Conservation (phyloP, 2,888 invertebrate species). For the Eilema sororculum region DNA sequence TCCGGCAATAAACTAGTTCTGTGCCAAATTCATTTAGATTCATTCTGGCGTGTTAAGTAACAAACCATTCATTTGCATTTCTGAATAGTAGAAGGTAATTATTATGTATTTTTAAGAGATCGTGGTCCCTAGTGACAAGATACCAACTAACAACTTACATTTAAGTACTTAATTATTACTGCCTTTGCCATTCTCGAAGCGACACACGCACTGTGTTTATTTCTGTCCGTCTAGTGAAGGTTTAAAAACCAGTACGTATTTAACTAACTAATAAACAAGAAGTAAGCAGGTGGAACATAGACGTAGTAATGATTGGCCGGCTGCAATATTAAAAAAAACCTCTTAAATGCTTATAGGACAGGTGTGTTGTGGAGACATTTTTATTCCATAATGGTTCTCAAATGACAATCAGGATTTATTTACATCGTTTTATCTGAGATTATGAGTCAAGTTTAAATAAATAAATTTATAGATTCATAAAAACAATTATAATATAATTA, state of each 20-base stretch:
- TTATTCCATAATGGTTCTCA: not conserved
- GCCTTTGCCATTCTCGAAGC: not conserved
- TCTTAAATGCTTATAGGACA: constrained; percentile 36
- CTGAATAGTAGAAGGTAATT: not conserved
- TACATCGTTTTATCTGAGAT: not conserved
- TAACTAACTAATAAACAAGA: constrained; percentile 33
- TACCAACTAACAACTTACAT: not conserved
- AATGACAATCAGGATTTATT: not conserved
- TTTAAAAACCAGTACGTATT: constrained; percentile 42
- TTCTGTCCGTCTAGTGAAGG: constrained; percentile 1
- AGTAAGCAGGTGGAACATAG: constrained; percentile 31
- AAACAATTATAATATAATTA: too few species aligned
- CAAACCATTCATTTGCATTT: not conserved
- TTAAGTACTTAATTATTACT: not conserved
- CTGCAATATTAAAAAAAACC: constrained; percentile 30
- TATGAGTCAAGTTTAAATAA: not conserved
- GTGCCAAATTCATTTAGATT: not conserved
- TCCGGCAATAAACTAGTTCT: not conserved
- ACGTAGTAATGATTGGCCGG: constrained; percentile 53
- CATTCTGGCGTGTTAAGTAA: not conserved
- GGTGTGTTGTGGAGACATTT: constrained; percentile 28
- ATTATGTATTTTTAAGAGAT: not conserved
- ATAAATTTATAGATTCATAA: not conserved
- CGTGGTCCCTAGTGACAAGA: not conserved
- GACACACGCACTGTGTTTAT: constrained; percentile 1